These are phyloP conservation scores for Daphoenositta chrysoptera DNA, from an alignment of 2,113 vertebrate species.

Conservation along the genomic window DNA sequence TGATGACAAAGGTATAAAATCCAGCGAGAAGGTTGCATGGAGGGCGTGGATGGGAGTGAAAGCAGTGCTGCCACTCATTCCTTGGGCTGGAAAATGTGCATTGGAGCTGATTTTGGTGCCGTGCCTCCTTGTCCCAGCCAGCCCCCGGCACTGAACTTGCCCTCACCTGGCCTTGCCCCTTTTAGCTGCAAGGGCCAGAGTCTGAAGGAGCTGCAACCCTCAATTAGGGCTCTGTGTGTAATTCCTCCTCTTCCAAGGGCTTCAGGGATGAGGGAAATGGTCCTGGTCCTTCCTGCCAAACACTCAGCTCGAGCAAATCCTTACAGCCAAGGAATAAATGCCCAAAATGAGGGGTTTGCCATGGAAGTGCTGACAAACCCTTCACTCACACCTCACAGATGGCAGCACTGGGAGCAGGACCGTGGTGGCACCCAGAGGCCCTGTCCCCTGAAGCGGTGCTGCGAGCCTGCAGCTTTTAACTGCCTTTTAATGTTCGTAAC, in stretches of 20 bases:
- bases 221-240: neutral
- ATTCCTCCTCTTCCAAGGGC: neutral
- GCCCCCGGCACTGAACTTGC: neutral
- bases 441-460: neutral
- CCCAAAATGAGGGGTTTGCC: neutral
- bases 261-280: neutral
- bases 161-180: neutral
- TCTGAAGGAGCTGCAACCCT: neutral
- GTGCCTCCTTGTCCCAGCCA: neutral
- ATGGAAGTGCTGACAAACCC: neutral
- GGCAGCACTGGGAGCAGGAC: neutral
- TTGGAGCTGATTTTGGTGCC: neutral
- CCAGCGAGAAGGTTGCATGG: accelerated
- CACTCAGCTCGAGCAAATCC: neutral
- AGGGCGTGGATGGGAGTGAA: accelerated
- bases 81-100: neutral
- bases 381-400: accelerated
- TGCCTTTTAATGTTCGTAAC: neutral
- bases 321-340: neutral
- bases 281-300: neutral
- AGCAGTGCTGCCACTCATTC: neutral
- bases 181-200: neutral
- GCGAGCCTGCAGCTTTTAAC: neutral
- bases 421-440: neutral
- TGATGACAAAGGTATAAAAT: neutral